phyloP scores from a whole-genome alignment of 1,140 invertebrate genomes.

The Sipha flava region DNA sequence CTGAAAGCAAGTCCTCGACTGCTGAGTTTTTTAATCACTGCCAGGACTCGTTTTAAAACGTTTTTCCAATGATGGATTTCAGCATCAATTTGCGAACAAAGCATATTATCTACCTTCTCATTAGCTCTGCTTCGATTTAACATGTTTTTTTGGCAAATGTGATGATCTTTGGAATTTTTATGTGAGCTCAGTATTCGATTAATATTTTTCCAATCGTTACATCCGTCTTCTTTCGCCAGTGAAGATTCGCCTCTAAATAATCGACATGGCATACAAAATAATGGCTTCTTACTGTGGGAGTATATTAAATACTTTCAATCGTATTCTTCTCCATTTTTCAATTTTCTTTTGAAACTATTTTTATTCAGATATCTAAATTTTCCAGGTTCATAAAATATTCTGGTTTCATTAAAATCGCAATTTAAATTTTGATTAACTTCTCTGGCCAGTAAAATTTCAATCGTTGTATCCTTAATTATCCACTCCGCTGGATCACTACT shows the following conservation, averaged over 20 bases:
- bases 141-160: constrained; percentile 20
- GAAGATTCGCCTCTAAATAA: constrained; percentile 34
- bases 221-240: constrained; percentile 28
- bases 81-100: neutral
- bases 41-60: constrained; percentile 38
- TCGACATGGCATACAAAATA: constrained; percentile 39
- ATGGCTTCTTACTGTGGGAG: constrained; percentile 38
- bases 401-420: constrained; percentile 10
- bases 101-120: neutral
- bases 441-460: neutral
- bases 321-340: constrained; percentile 38
- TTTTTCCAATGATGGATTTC: constrained; percentile 16
- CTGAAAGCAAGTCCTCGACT: constrained; percentile 6
- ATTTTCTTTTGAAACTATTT: constrained; percentile 36
- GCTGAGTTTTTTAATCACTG: neutral
- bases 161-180: constrained; percentile 38
- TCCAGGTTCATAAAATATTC: constrained; percentile 33
- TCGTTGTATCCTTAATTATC: neutral
- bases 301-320: constrained; percentile 38
- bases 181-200: constrained; percentile 33
- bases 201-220: constrained; percentile 40
- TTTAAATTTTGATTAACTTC: neutral
- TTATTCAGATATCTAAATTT: constrained; percentile 34
- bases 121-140: neutral
- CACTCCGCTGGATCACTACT: neutral